Evolutionary conservation across 2,113 vertebrate genomes (phyloP).

Genomic region (Tautogolabrus adspersus): DNA sequence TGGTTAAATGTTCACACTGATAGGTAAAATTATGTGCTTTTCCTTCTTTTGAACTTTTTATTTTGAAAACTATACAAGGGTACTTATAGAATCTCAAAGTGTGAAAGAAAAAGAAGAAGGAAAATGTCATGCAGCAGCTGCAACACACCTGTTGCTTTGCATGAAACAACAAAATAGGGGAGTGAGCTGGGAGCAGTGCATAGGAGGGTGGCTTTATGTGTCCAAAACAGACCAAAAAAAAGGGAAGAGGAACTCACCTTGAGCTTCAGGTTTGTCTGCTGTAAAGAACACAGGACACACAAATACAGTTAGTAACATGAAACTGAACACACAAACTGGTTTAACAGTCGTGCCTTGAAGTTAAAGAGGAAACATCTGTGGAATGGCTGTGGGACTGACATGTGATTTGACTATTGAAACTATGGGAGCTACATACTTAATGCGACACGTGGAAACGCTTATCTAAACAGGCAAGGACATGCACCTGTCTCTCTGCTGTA

Average conservation of each 20-base stretch:
- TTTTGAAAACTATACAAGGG: not conserved
- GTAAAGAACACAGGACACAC: conserved; percentile 18
- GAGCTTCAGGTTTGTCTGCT: not conserved
- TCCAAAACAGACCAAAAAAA: conserved; percentile 21
- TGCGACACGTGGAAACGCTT: not conserved
- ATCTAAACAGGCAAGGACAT: conserved; percentile 1
- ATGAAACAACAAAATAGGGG: conserved; percentile 8
- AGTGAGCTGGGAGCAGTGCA: conserved; percentile 13
- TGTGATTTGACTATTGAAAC: not conserved
- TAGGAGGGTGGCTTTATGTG: not conserved
- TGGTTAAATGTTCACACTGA: no score
- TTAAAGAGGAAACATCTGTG: not conserved
- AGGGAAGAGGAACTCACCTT: conserved; percentile 58
- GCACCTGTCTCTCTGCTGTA: not conserved
- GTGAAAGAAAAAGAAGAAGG: not conserved
- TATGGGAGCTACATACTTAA: not conserved
- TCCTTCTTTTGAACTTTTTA: not conserved
- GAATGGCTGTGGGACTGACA: not conserved
- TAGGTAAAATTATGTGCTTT: no score
- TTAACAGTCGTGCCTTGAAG: not conserved
- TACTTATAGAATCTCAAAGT: not conserved
- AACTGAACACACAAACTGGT: conserved; percentile 4
- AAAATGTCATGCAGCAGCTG: conserved; percentile 24
- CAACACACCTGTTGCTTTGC: conserved; percentile 7
- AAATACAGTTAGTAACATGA: conserved; percentile 28